A percentile compares a stretch with the other conserved stretches of the same genome.
phyloP scores from a whole-genome alignment of 1,140 invertebrate genomes.

The Drosophila bocqueti region DNA sequence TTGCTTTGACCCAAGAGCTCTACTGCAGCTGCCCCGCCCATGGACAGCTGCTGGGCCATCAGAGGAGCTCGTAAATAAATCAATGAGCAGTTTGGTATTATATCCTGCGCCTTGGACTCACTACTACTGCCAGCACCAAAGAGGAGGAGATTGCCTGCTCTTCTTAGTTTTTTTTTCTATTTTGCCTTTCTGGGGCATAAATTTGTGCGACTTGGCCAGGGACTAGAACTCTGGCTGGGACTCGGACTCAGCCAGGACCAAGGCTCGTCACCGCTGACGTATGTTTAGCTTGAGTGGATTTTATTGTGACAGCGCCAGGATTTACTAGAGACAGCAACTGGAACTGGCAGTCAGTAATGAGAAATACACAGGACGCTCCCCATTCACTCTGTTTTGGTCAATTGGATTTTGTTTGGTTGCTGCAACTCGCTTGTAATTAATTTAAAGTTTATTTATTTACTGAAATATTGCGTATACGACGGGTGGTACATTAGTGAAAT shows the following conservation, averaged over 20 bases:
- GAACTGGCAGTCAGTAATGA: constrained; percentile 75
- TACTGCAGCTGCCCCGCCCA: constrained; percentile 37
- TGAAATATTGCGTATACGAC: constrained; percentile 6
- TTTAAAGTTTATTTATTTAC: constrained; percentile 40
- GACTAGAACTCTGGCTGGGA: constrained; percentile 16
- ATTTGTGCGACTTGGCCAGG: constrained; percentile 67
- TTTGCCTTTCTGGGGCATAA: constrained; percentile 63
- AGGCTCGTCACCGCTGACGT: constrained; percentile 72
- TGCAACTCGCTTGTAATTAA: constrained; percentile 70
- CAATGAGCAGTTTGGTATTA: constrained; percentile 79
- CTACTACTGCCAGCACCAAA: constrained; percentile 45
- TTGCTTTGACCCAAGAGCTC: neutral
- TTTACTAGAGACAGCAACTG: constrained; percentile 77
- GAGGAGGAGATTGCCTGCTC: constrained; percentile 28
- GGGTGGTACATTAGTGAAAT: too few species aligned
- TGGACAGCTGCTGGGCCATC: constrained; percentile 41
- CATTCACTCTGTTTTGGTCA: constrained; percentile 7
- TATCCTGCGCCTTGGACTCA: constrained; percentile 66
- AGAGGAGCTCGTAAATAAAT: constrained; percentile 80
- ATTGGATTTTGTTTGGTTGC: constrained; percentile 53
- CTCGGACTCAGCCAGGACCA: constrained; percentile 14
- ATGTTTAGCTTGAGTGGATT: constrained; percentile 83
- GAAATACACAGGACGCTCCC: constrained; percentile 27
- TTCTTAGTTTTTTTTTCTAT: neutral
- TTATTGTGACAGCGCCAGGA: constrained; percentile 81